These are phyloP conservation scores for Matsumyia berberina DNA, from an alignment of 2,888 invertebrate species.

Conservation along the genomic window DNA sequence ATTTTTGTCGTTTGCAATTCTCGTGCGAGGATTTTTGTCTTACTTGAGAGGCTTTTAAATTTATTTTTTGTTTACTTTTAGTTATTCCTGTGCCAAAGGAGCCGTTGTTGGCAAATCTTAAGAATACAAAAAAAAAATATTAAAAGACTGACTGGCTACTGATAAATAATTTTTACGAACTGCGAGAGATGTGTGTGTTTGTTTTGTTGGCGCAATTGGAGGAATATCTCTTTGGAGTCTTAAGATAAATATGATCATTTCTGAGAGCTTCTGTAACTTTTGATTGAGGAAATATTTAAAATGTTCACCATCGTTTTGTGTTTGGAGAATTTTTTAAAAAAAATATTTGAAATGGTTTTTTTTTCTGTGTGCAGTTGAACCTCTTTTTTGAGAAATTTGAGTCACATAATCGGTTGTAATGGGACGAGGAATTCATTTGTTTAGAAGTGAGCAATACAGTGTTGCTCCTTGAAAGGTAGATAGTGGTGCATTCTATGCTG, in stretches of 20 bases:
- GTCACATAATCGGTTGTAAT: slow-evolving; percentile 25
- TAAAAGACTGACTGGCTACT: slow-evolving; percentile 60
- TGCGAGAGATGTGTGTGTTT: slow-evolving; percentile 38
- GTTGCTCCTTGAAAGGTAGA: not conserved
- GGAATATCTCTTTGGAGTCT: slow-evolving; percentile 42
- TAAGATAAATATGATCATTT: slow-evolving; percentile 74
- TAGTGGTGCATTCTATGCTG: no score
- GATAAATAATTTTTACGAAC: slow-evolving; percentile 71
- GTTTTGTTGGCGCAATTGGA: slow-evolving; percentile 63
- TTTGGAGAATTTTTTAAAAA: slow-evolving; percentile 27
- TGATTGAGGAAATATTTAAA: slow-evolving; percentile 69
- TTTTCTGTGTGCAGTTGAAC: slow-evolving; percentile 32
- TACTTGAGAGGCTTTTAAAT: slow-evolving; percentile 60
- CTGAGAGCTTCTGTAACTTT: slow-evolving; percentile 71
- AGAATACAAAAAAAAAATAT: slow-evolving; percentile 16
- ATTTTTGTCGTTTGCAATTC: slow-evolving; percentile 76
- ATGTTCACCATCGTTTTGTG: slow-evolving; percentile 5
- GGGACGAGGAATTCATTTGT: not conserved
- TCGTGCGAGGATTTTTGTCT: slow-evolving; percentile 71
- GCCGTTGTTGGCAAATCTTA: not conserved
- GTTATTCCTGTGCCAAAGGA: slow-evolving; percentile 21
- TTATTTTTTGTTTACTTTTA: slow-evolving; percentile 75
- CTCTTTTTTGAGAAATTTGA: slow-evolving; percentile 48
- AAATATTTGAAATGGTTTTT: slow-evolving; percentile 29
- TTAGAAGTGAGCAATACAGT: not conserved